Base-by-base conservation (phyloP, 2,888 invertebrate species). In the Bombylius discolor region DNA sequence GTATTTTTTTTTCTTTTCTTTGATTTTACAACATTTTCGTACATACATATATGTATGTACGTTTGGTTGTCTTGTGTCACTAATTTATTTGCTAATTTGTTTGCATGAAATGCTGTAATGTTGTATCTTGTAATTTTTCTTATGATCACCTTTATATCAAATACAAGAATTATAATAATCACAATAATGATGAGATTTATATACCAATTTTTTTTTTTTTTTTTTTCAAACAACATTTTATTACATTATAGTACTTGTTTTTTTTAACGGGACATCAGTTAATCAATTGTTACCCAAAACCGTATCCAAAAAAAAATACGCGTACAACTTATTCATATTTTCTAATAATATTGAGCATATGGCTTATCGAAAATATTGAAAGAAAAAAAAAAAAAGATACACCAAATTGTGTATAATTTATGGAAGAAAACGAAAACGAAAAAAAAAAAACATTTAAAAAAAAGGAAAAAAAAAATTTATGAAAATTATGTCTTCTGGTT, bases 201-300 rank as follows among this genome's bases (percentile, higher is more conserved):
- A 46, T 13, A n/a, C n/a, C 3, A 23, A 23, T 23, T 23, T 23
- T 23, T 23, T 23, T 23, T 23, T 23, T 23, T 23, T 23, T 23
- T 23, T 23, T 23, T 23, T 23, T 23, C 3, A 2, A 23, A 23
- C 3, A 23, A 23, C 23, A 23, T 23, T 23, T 23, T 23, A 23
- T 23, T 23, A 46, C 45, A 46, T 46, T 14, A 46, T 13, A 14
- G 12, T 46, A 13, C n/a, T 14, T 46, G 45, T 13, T 14, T 32
- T 51, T 47, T n/a, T 2, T 36, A 12, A 44, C 46, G 46, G 48
- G 51, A 51, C 55, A 55, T 55, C 55, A 55, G 55, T 55, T 51
- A 55, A 55, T 55, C 55, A 55, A 55, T 55, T 55, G 55, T 55
- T 55, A n/a, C n/a, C n/a, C n/a, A n/a, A n/a, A 55, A 55, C 55